Evolutionary conservation across 2,113 vertebrate genomes (phyloP), one percentile per base, ranked within the genome.

Genomic region (Pomatostomus ruficeps): DNA sequence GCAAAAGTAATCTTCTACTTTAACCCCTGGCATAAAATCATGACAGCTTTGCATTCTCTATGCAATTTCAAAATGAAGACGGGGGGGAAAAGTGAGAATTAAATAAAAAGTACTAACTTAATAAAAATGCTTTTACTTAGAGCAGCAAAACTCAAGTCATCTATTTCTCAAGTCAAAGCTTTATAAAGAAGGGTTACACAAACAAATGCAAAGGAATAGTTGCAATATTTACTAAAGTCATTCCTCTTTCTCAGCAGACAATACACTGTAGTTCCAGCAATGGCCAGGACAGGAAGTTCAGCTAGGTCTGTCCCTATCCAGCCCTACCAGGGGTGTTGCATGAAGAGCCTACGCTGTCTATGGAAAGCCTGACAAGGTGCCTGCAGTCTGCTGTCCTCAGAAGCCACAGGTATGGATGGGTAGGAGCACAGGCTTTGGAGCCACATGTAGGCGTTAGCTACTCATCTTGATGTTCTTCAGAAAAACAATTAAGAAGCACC

Each of bases 81-180:
- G 3, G 2, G 4, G 18, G 10, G 20, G 59, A 65, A 70, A 15
- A 1, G 2, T 51, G 33, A 65, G 25, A 72, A 61, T 42, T 66
- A 65, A 79, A 76, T 87, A 5, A 68, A 88, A 93, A 80, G 29
- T 73, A 36, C 22, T 82, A 57, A 59, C 13, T 33, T n/a, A 71
- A 46, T 77, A 63, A 81, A 94, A 90, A 52, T 49, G 11, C 10
- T 88, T 89, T 88, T 68, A 76, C 16, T 88, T 80, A 63, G 12
- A 79, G 19, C 14, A 85, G 11, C 19, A 77, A 85, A 75, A 29
- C 20, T 63, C 22, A 31, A 43, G 20, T 68, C 15, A 31, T 59
- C n/a, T 61, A 35, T 28, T 83, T 89, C 83, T 77, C 72, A 35
- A 88, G 31, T 6, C 45, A 87, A 89, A 92, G 3, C 2, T 29